Evolutionary conservation across 37 sponge, comb jelly and placozoan genomes (phyloP), one percentile per base, ranked within the genome.

Genomic region (Beroe forskalii): DNA sequence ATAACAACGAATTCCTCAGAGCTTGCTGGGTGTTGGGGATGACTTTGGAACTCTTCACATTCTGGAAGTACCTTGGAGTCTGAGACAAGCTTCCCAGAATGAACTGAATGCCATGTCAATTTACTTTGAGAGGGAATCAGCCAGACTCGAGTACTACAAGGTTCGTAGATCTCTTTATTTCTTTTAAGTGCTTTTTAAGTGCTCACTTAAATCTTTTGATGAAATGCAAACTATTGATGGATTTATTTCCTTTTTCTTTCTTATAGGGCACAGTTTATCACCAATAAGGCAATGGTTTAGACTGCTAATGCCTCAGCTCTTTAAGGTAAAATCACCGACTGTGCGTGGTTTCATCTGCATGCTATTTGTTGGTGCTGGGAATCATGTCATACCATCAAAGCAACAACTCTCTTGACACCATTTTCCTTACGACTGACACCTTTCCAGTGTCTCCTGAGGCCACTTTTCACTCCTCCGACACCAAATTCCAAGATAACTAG

Each of bases 11-110:
- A 17, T 48, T 90, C 90, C 93, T 67, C 95, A 97, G 92, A 62
- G 72, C 67, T 91, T 98, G 91, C 62, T 98, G 67, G 99, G 96
- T 38, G 95, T 95, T 31, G 99, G 99, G 23, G 99, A 98, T 43
- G 86, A 92, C 62, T 86, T 61, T 63, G 99, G 99, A 0, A 98
- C 99, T 0, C 89, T 98, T 36, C 96, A 96, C 92, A 92, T 98
- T 60, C 89, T 96, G 17, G 94, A 98, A 60, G 93, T 96, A 35
- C 92, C 90, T 24, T 92, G 90, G 93, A 93, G 91, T 67, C 60
- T 97, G 36, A 90, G 93, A 32, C 93, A 93, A 62, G 90, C 96
- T 36, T 95, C 97, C 61, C 91, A 86, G 61, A 94, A 93, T 72
- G 97, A 97, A 91, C 93, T 95, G 48, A 1, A 30, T 30, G 38